Percentiles rank a stretch among this genome's conserved stretches.
Conservation (phyloP, 1,140 invertebrate genomes). For the Acromyrmex heyeri region DNA sequence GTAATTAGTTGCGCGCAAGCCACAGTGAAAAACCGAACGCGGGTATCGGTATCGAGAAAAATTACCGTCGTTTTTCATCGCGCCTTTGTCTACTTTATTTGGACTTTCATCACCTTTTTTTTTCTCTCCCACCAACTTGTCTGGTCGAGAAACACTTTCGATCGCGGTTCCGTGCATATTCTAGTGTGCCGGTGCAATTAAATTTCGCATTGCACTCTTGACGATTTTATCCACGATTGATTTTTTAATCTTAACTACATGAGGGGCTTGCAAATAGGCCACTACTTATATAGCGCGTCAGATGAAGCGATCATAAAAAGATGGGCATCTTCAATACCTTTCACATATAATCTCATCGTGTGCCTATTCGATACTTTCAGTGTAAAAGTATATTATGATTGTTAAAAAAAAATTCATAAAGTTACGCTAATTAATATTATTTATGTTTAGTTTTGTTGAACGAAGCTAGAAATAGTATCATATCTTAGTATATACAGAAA, state of each 20-base stretch:
- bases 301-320: slow-evolving; percentile 56
- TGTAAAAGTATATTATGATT: slow-evolving; percentile 1
- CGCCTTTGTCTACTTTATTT: slow-evolving; percentile 62
- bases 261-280: slow-evolving; percentile 44
- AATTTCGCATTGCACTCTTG: slow-evolving; percentile 38
- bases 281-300: slow-evolving; percentile 53
- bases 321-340: slow-evolving; percentile 16
- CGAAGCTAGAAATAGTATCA: neutral
- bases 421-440: neutral
- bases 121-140: neutral
- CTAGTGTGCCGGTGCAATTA: slow-evolving; percentile 7
- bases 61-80: slow-evolving; percentile 75
- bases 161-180: slow-evolving; percentile 40
- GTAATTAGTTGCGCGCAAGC: slow-evolving; percentile 85
- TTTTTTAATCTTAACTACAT: slow-evolving; percentile 54
- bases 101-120: slow-evolving; percentile 47
- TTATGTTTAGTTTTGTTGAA: neutral
- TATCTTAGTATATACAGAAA: neutral
- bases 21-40: slow-evolving; percentile 76
- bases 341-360: slow-evolving; percentile 27
- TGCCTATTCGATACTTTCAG: slow-evolving; percentile 22
- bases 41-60: slow-evolving; percentile 69
- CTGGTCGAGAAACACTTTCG: slow-evolving; percentile 41
- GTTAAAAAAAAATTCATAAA: neutral
- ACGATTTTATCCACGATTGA: slow-evolving; percentile 45